Conservation (phyloP, 37 sponge, comb jelly and placozoan genomes). For the Haliclona indistincta region DNA sequence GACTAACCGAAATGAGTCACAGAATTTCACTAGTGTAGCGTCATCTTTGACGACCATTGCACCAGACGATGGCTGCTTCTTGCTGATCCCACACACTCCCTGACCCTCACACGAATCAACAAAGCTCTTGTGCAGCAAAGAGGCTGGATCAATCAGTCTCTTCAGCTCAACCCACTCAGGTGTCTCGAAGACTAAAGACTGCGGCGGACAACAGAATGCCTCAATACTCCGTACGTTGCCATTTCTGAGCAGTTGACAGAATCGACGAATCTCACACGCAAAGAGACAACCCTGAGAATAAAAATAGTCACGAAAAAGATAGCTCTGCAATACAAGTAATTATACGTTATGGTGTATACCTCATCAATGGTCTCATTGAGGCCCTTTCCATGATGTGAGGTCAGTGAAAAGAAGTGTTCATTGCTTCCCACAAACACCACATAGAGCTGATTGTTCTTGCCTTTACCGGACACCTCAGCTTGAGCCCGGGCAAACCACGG, state of each 20-base stretch:
- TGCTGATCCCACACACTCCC: slow-evolving; percentile 40
- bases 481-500: slow-evolving; percentile 66
- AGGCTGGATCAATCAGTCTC: slow-evolving; percentile 23
- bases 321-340: background rate
- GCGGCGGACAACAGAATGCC: slow-evolving; percentile 57
- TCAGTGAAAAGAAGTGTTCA: slow-evolving; percentile 72
- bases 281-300: slow-evolving; percentile 36
- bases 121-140: slow-evolving; percentile 44
- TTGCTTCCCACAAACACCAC: slow-evolving; percentile 59
- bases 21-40: slow-evolving; percentile 35
- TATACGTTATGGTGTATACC: background rate
- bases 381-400: slow-evolving; percentile 56
- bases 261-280: slow-evolving; percentile 70
- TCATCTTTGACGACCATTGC: slow-evolving; percentile 47
- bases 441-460: slow-evolving; percentile 46
- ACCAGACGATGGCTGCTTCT: slow-evolving; percentile 31
- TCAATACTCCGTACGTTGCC: slow-evolving; percentile 65
- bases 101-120: slow-evolving; percentile 59
- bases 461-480: slow-evolving; percentile 43
- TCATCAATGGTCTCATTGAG: slow-evolving; percentile 48
- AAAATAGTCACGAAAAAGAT: background rate
- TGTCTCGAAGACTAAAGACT: slow-evolving; percentile 35
- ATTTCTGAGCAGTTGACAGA: slow-evolving; percentile 46
- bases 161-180: slow-evolving; percentile 39
- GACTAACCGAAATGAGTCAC: slow-evolving; percentile 36